Evolutionary conservation across 37 sponge, comb jelly and placozoan species (phyloP), one percentile per base, ranked within the genome.

Genomic region (Dysidea cf. avara): DNA sequence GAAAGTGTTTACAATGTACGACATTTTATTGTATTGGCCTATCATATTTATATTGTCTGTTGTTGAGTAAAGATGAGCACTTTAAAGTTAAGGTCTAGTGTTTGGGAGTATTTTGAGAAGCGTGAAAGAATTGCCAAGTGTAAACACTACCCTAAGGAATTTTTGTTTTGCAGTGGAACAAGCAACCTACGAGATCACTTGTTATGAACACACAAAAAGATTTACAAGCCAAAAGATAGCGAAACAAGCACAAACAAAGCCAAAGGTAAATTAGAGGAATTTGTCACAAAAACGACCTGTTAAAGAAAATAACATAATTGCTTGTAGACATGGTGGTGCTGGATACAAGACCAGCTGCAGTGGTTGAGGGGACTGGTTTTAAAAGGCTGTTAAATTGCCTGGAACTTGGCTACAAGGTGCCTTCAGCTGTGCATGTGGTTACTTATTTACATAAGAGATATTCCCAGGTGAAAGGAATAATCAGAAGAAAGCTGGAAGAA

Each of bases 51-150:
- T 43, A 9, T 43, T 43, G 5, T 43, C 7, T 12, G 46, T 43
- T 5, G 46, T 43, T 43, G 5, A 43, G 5, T 43, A 9, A 43
- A 43, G 9, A 5, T 43, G 46, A 43, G 9, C 5, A 9, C 46
- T 43, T 5, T 5, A 12, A 12, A 5, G 9, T 9, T 43, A 9
- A 5, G 46, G 46, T 43, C 46, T 5, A 9, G 30, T 40, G 68
- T 67, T 16, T 67, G 68, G 68, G 68, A 67, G 6, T 12, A 46
- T 67, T 67, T 67, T 5, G 48, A 67, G 68, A 67, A 67, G 68
- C n/a, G 36, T 13, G 49, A 20, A 3, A 67, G 38, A 20, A 67
- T 25, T 3, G 68, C 47, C 4, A 46, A 43, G 28, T 67, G 50
- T 16, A 67, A 25, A 24, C 25, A 20, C 49, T 67, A 47, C 12